A percentile compares a stretch with the other conserved stretches of the same genome.
These are phyloP conservation scores for Molanna angustata DNA, from an alignment of 2,888 invertebrate species.

Conservation along the genomic window DNA sequence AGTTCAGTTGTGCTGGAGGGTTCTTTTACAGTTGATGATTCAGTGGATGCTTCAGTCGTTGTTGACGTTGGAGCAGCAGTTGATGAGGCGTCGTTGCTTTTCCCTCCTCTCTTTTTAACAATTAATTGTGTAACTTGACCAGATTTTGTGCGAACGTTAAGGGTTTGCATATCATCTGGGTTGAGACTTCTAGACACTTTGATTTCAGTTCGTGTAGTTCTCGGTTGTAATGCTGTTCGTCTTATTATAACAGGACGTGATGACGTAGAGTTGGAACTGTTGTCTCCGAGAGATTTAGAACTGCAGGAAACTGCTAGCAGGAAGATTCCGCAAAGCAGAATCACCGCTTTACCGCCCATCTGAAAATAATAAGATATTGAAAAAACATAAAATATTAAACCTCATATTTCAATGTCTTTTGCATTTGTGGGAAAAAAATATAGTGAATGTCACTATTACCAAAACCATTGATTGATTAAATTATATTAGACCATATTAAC, in stretches of 20 bases:
- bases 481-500: no score
- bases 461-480: no score
- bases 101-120: slow-evolving; percentile 66
- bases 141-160: slow-evolving; percentile 72
- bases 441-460: no score
- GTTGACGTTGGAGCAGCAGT: slow-evolving; percentile 38
- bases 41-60: slow-evolving; percentile 37
- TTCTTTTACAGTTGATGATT: slow-evolving; percentile 38
- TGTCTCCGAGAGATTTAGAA: slow-evolving; percentile 35
- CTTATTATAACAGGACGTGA: slow-evolving; percentile 47
- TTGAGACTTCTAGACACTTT: slow-evolving; percentile 75
- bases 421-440: no score
- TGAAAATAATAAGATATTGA: slow-evolving; percentile 43
- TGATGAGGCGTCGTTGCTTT: slow-evolving; percentile 43
- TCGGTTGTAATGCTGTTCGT: slow-evolving; percentile 30
- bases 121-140: slow-evolving; percentile 76
- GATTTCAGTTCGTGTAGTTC: slow-evolving; percentile 69
- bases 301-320: slow-evolving; percentile 39
- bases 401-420: no score
- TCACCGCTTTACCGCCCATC: slow-evolving; percentile 50
- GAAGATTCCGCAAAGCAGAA: slow-evolving; percentile 45
- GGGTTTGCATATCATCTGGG: slow-evolving; percentile 72
- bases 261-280: slow-evolving; percentile 45
- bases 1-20: slow-evolving; percentile 35
- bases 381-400: slow-evolving; percentile 4